Base-by-base conservation (phyloP, 1,140 invertebrate genomes). In the Epicauta chinensis region DNA sequence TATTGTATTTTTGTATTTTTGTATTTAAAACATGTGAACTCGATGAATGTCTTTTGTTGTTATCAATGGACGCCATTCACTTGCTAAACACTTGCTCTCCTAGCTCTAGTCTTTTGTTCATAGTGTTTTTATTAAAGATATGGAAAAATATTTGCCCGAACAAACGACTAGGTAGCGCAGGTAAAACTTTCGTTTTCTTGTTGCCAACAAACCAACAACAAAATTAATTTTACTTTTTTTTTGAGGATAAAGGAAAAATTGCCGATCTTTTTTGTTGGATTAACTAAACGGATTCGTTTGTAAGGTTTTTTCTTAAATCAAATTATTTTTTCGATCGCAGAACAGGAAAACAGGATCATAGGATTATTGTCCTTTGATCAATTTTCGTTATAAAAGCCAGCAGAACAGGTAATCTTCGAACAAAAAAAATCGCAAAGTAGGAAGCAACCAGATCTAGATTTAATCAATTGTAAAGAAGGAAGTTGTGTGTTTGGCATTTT, bases 21-120 rank as follows among this genome's bases (percentile, higher is more conserved):
- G 54, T 59, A 61, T 63, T 63, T 63, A 60, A 60, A 63, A 59
- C 56, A 63, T 60, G 60, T 62, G 60, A 62, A 62, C 60, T 58
- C 45, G 51, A 51, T 57, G 46, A 52, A 58, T 43, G 54, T 61
- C 57, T 61, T 62, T 63, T 63, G 62, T 63, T 23, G 1, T 23
- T 61, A 63, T 63, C 62, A 63, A 63, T 63, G 62, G 53, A 61
- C 55, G 40, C 62, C 62, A 63, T 63, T 63, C 62, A 63, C 62
- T 63, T 62, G 59, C 58, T 61, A 63, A 63, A 63, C 60, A 63
- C 60, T 61, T 60, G 59, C 58, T 51, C 23, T 23, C 23, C 23
- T 57, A 55, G 43, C 59, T 39, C 51, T 47, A 31, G 36, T 30
- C 16, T 44, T 60, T 61, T 63, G 61, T 61, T 50, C 30, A 47